Base-by-base conservation (phyloP, 1,140 invertebrate genomes). In the Heliconius eleuchia region DNA sequence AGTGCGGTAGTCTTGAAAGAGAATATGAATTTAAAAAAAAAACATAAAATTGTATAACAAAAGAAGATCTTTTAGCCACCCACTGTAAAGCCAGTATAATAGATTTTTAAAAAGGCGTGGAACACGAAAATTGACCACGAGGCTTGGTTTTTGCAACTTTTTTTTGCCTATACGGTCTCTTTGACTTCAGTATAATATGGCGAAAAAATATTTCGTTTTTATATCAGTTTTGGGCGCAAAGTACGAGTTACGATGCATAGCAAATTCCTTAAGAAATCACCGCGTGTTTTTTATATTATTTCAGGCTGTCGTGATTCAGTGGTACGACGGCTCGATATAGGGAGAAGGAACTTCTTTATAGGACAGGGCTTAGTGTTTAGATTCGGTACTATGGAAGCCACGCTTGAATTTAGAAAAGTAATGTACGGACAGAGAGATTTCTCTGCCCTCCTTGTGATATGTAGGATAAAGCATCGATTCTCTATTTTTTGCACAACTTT, bases 171-270 rank as follows among this genome's bases (percentile, higher is more conserved):
- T 27, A 52, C 75, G 79, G 79, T 73, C 37, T 77, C 79, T 80
- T 80, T 80, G 79, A 80, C 50, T 27, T n/a, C 30, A 80, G 46
- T 46, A 46, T 46, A 46, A 46, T 52, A 19, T 73, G 39, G 74
- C 77, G 77, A 79, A 76, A 46, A 80, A 77, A 76, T 81, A 57
- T 74, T 81, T 81, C 80, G 75, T 81, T 79, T 77, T 55, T 77
- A 74, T 52, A 77, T 81, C 76, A 70, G 71, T 81, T 77, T 79
- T 81, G 82, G 80, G 80, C 80, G 75, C 60, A 50, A 70, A 77
- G 70, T 37, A 52, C 75, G 57, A 79, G 76, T 81, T 77, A 83
- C 79, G 73, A 79, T 71, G 80, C 82, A 77, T 83, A 75, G 76
- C 80, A 66, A 83, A 83, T 83, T 76, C 71, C 50, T 79, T 77